Base-by-base conservation (phyloP, 2,888 invertebrate genomes). In the Torymus tubicola region DNA sequence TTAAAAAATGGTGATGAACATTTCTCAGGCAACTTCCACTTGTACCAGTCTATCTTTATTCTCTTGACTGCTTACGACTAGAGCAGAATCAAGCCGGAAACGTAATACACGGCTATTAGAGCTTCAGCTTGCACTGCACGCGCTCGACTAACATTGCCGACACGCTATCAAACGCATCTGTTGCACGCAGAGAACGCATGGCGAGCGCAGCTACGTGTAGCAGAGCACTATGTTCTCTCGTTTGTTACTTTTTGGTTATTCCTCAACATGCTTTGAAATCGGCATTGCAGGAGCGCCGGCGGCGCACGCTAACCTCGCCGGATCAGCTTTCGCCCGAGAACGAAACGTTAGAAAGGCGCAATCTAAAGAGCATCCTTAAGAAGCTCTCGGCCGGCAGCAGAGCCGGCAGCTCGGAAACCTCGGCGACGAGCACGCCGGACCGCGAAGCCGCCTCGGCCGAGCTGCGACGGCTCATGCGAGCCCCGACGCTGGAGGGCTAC, bases 401-500 rank as follows among this genome's bases (percentile, higher is more conserved):
- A 14, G 85, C 88, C 2, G 89, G 85, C 31, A 90, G 90, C 78
- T 89, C 89, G 10, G 90, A 90, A 69, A 87, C 76, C 65, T 87
- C 90, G 42, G 83, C 87, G 10, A 87, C 89, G 65, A 89, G 88
- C 78, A 87, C 87, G 52, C 87, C 89, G 31, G 89, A 89, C 60
- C 86, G 87, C 12, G 87, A 88, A 77, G 86, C 86, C 14, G 91
- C 91, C 84, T 93, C 91, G 5, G 92, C 92, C 81, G 95, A 95
- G 87, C 91, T 95, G 77, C 93, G 93, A 85, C 94, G 93, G 88
- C 91, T 97, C 82, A 94, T 96, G 92, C 92, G 95, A 87, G 96
- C 96, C 50, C 97, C 96, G 82, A 97, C 96, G 81, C 92, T 97
- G 86, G 96, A 96, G 93, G 97, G 97, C 81, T 97, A 96, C 91